Evolutionary conservation across 2,888 invertebrate genomes (phyloP), one percentile per base, ranked within the genome.

Genomic region (Steromphala cineraria): DNA sequence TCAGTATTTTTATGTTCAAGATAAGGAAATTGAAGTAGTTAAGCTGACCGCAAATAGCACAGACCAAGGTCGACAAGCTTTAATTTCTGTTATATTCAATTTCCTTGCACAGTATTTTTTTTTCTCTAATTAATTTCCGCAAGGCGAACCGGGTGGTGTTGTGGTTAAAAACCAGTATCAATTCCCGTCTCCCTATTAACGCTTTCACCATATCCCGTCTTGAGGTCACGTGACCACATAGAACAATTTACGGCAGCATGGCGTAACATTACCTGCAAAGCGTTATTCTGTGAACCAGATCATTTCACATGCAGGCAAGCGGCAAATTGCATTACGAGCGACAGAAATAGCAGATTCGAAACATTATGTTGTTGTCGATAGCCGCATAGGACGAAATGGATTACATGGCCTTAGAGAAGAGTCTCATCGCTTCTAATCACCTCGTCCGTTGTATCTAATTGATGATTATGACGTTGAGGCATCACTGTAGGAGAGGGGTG

Each of bases 41-140:
- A 36, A 71, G 40, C 1, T 19, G 28, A 19, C 36, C 36, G 17
- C 28, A 71, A 71, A 71, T 71, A 71, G 71, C 19, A 71, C 36
- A 10, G 71, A 71, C 15, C 71, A 71, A 40, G 40, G 71, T 71
- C 19, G 40, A 71, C 28, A 71, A 71, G 31, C 31, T 36, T 36
- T 36, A 71, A 71, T 71, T 71, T 71, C 71, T 40, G 71, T 36
- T 71, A 71, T 71, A 71, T 71, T 71, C 71, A 71, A 71, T 71
- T 71, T 71, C 71, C 71, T 31, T 36, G 40, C 40, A 17, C 15
- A 40, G 17, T 36, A 71, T 40, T 71, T 71, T n/a, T n/a, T 67
- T 46, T 71, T 71, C 28, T 71, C n/a, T 71, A 71, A 71, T 71
- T 71, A 71, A 71, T 71, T 71, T 71, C 71, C 71, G 71, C 71